Evolutionary conservation across 2,113 vertebrate species (phyloP).

Genomic region (Rhabdornis inornatus): DNA sequence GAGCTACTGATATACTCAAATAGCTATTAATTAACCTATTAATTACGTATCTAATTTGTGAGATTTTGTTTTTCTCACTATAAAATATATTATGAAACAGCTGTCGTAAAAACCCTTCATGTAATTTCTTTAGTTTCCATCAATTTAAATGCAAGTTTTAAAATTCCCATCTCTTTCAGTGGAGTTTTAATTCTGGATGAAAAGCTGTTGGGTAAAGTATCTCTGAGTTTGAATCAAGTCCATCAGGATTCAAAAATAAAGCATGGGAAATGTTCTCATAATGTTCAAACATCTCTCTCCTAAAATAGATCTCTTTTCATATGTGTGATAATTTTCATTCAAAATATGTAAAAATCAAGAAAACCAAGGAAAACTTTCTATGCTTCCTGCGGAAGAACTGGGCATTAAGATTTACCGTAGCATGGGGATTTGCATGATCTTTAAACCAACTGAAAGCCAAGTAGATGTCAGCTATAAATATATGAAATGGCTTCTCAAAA

Average conservation of each 20-base stretch:
- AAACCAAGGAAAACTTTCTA: neutral
- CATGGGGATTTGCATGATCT: neutral
- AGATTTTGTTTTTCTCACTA: neutral
- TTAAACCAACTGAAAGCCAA: neutral
- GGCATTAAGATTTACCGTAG: neutral
- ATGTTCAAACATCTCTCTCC: neutral
- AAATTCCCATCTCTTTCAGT: neutral
- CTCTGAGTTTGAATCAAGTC: conserved; percentile 5
- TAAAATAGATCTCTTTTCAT: neutral
- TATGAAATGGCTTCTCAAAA: neutral
- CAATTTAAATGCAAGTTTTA: neutral
- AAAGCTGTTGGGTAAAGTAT: neutral
- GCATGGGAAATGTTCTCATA: neutral
- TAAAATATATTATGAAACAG: neutral
- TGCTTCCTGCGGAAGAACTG: neutral
- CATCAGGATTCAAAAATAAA: conserved; percentile 21
- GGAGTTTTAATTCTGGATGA: neutral
- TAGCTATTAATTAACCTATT: neutral
- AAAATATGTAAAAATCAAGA: conserved; percentile 3
- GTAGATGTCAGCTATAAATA: neutral
- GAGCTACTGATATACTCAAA: neutral
- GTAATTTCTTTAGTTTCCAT: neutral
- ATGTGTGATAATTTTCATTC: neutral
- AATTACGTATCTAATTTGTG: neutral
- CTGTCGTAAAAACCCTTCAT: neutral